phyloP scores from a whole-genome alignment of 2,888 invertebrate species.

The Octonoba sinensis region DNA sequence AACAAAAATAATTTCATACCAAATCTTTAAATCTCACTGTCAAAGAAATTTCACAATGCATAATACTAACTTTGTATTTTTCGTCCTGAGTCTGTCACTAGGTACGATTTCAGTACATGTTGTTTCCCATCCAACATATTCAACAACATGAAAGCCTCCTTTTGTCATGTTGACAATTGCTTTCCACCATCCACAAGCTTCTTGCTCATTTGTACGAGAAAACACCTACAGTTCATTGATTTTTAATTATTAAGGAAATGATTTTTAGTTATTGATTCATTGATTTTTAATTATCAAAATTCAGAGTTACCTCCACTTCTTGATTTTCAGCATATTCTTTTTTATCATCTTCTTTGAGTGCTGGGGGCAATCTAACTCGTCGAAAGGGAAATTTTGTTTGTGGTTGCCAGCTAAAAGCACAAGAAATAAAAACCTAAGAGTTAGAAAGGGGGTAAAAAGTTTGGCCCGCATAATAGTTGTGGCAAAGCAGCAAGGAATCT shows the following conservation, averaged over 20 bases:
- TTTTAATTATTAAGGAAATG: too few relatives aligned
- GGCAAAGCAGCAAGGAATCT: too few relatives aligned
- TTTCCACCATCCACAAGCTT: conserved; percentile 96
- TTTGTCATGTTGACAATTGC: conserved; percentile 82
- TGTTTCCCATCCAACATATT: conserved; percentile 91
- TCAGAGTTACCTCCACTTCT: conserved; percentile 81
- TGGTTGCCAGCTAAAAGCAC: conserved; percentile 87
- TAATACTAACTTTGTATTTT: conserved; percentile 79
- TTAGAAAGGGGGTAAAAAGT: too few relatives aligned
- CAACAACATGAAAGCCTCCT: conserved; percentile 91
- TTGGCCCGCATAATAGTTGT: too few relatives aligned
- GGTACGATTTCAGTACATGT: conserved; percentile 87
- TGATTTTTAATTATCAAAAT: background rate
- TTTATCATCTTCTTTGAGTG: conserved; percentile 75
- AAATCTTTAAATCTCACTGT: too few relatives aligned
- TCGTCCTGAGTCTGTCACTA: conserved; percentile 86
- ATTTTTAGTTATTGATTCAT: too few relatives aligned
- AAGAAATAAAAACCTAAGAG: too few relatives aligned
- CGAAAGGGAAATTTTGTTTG: conserved; percentile 91
- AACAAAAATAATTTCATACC: too few relatives aligned
- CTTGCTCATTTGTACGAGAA: conserved; percentile 88
- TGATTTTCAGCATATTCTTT: conserved; percentile 86
- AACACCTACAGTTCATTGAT: conserved; percentile 75
- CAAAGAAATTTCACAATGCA: too few relatives aligned
- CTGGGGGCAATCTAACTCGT: conserved; percentile 89